phyloP scores from a whole-genome alignment of 2,113 vertebrate genomes.

The Desmodus rotundus region DNA sequence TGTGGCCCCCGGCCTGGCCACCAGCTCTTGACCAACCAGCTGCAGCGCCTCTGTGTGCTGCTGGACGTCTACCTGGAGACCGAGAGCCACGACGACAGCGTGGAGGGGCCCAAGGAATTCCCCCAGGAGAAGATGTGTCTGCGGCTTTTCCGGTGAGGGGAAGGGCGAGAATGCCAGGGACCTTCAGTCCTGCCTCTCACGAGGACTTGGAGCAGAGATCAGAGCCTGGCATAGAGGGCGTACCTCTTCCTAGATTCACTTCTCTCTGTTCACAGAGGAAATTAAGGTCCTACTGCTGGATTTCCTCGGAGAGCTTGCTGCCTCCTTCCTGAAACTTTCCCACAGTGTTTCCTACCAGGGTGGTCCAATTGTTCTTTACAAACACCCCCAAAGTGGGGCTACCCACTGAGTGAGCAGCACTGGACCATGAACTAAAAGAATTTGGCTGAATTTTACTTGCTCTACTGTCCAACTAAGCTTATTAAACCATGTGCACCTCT shows the following conservation, averaged over 20 bases:
- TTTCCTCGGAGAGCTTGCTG: neutral
- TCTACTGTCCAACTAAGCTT: neutral
- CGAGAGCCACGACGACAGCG: conserved; percentile 90
- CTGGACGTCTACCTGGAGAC: conserved; percentile 97
- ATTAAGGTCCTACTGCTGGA: neutral
- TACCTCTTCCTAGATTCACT: neutral
- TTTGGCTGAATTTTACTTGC: neutral
- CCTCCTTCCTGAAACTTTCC: neutral
- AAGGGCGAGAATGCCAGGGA: fast-evolving
- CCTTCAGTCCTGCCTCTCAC: neutral
- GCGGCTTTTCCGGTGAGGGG: conserved; percentile 90
- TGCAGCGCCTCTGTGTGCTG: conserved; percentile 92
- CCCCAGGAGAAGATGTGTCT: conserved; percentile 98
- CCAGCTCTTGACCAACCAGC: conserved; percentile 97
- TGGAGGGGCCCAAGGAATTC: conserved; percentile 96
- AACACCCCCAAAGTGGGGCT: neutral
- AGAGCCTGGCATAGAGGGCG: neutral
- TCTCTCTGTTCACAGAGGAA: neutral
- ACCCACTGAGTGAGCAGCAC: neutral
- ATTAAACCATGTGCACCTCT: neutral
- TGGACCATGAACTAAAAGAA: neutral
- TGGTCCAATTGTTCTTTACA: neutral
- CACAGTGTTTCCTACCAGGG: neutral
- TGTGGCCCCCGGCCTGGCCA: conserved; percentile 90
- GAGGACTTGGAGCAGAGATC: neutral